A percentile compares a stretch with the other conserved stretches of the same genome.
Evolutionary conservation across 2,113 vertebrate genomes (phyloP).

Genomic region (Pseudorasbora parva): DNA sequence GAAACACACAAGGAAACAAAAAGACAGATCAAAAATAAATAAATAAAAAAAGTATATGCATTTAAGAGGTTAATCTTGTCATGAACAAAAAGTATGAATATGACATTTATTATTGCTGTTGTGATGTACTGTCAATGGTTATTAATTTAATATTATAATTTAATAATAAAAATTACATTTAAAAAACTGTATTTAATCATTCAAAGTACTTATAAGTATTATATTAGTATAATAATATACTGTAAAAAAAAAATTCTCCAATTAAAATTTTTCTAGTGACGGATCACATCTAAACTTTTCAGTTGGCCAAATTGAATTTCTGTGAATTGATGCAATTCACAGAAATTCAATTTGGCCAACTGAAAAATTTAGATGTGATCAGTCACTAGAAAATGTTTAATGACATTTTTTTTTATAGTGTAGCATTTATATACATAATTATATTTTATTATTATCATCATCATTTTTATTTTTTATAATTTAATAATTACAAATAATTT

Average conservation of each 20-base stretch:
- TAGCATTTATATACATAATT: not conserved
- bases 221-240: not conserved
- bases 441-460: no score
- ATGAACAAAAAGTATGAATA: not conserved
- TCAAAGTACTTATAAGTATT: not conserved
- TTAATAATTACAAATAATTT: not conserved
- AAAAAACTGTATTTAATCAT: not conserved
- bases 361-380: no score
- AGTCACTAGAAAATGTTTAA: no score
- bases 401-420: no score
- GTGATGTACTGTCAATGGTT: not conserved
- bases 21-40: not conserved
- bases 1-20: slow-evolving; percentile 53
- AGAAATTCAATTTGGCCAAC: no score
- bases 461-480: not conserved
- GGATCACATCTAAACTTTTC: no score
- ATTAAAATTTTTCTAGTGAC: no score
- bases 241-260: no score
- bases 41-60: not conserved
- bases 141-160: not conserved
- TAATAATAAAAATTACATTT: not conserved
- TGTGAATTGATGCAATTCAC: no score
- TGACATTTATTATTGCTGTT: not conserved
- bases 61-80: not conserved
- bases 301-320: no score